Evolutionary conservation across 2,888 invertebrate species (phyloP), one percentile per base, ranked within the genome.

Genomic region (Euzophera pinguis): DNA sequence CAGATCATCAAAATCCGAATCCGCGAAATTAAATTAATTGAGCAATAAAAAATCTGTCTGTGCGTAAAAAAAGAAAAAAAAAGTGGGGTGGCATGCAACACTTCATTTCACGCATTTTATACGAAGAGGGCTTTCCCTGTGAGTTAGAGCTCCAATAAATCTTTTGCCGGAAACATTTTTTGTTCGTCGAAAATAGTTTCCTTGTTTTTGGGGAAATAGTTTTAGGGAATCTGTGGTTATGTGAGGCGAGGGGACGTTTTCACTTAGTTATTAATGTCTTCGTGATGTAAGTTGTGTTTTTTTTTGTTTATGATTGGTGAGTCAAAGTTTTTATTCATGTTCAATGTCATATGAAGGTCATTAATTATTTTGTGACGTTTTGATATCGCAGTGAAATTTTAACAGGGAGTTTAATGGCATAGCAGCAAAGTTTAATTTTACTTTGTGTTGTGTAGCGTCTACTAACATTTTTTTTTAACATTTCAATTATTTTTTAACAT

Each of bases 61-160:
- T 65, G 60, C 63, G 62, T 69, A 64, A 60, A 68, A 69, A 64
- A 67, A 65, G 14, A 32, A 50, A 61, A 65, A 69, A 69, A 67
- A 63, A 60, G 58, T 71, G 75, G 71, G 71, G 78, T 69, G 67
- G 42, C n/a, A 27, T 78, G 84, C 76, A 84, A 84, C 86, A 88
- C 85, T 84, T 85, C 88, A 88, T 90, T 89, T 88, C 85, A 84
- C 88, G 88, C 88, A 76, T 81, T 85, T 86, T 85, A 85, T 82
- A 69, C 79, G 71, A 65, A 72, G 72, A 73, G 78, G 75, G 75
- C 68, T 70, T 63, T 57, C 56, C 61, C 72, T 73, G 74, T 73
- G 77, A 76, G 77, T 77, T 74, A 77, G 80, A 73, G 72, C 65
- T 65, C 65, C 74, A 69, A 85, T 89, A 90, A 90, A 89, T 90